Evolutionary conservation across 2,797 vertebrate species (phyloP), one percentile per base, ranked within the genome.

Genomic region (Luscinia luscinia): DNA sequence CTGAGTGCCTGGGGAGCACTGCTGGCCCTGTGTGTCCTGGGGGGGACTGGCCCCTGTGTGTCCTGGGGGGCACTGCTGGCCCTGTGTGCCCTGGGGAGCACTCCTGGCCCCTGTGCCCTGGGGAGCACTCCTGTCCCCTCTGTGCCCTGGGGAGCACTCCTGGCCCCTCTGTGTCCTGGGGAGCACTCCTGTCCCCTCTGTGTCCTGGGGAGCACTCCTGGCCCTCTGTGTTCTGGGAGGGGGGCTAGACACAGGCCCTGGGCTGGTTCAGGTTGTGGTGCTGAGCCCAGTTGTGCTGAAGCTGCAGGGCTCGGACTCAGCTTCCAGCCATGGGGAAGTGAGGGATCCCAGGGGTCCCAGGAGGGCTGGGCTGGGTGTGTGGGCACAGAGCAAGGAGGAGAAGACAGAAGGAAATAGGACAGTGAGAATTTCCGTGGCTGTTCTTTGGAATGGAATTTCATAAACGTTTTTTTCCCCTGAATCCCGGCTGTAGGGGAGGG

Each of bases 381-480:
- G 24, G 45, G 57, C 36, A 9, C 22, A 6, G 32, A 8, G 26
- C 24, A 11, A 41, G 52, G 54, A 66, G n/a, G 24, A 18, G 7
- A 10, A 28, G 48, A 4, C 18, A 9, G 46, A 20, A 52, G 21
- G 58, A 22, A 32, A 20, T 15, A 0, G 3, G 13, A 23, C 7
- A 23, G 21, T 45, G 45, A n/a, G 61, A 58, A 16, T 66, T 76
- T 66, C 46, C 0, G 0, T 36, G 46, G 15, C 41, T 51, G 0
- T 34, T 80, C 30, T 57, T 49, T 8, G 21, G 30, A 36, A 36
- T 24, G 26, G 49, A 36, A 6, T n/a, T 63, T 6, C 1, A 0
- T 36, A 3, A 27, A 0, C 3, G 13, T 20, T 23, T 20, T 23
- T 15, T n/a, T 22, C 5, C 1, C 1, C 24, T 1, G 13, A 6